Conservation (phyloP, 2,888 invertebrate species). For the Merodon equestris region DNA sequence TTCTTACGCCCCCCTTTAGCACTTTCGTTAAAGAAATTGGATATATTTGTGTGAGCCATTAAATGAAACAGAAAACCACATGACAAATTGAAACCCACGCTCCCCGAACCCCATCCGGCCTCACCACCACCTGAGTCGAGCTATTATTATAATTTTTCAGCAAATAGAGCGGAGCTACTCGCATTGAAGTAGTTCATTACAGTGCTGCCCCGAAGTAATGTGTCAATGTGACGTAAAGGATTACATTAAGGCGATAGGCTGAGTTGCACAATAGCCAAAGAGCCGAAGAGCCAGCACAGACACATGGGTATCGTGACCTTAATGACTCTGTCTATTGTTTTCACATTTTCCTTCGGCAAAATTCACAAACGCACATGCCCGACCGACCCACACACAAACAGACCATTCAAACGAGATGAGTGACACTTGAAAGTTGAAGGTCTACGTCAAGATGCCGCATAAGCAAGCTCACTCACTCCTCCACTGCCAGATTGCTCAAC, state of each 20-base stretch:
- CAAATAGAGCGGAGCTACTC: not conserved
- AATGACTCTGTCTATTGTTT: slow-evolving; percentile 53
- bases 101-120: slow-evolving; percentile 19
- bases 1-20: not conserved
- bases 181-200: slow-evolving; percentile 55
- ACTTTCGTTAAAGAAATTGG: slow-evolving; percentile 33
- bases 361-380: not conserved
- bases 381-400: not conserved
- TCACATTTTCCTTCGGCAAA: slow-evolving; percentile 46
- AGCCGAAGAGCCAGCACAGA: slow-evolving; percentile 21
- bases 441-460: slow-evolving; percentile 58
- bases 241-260: too few species aligned
- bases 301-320: slow-evolving; percentile 16
- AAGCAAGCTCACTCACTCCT: slow-evolving; percentile 11
- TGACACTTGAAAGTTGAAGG: slow-evolving; percentile 66
- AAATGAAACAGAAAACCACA: slow-evolving; percentile 53
- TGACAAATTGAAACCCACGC: slow-evolving; percentile 44
- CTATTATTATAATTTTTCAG: slow-evolving; percentile 9
- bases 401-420: not conserved
- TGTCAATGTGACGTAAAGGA: slow-evolving; percentile 55
- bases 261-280: slow-evolving; percentile 9
- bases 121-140: slow-evolving; percentile 48
- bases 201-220: slow-evolving; percentile 62
- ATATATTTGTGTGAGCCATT: slow-evolving; percentile 53
- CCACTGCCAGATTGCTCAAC: slow-evolving; percentile 51